These are phyloP conservation scores for Resseliella maxima DNA, from an alignment of 2,888 invertebrate genomes.

Conservation along the genomic window DNA sequence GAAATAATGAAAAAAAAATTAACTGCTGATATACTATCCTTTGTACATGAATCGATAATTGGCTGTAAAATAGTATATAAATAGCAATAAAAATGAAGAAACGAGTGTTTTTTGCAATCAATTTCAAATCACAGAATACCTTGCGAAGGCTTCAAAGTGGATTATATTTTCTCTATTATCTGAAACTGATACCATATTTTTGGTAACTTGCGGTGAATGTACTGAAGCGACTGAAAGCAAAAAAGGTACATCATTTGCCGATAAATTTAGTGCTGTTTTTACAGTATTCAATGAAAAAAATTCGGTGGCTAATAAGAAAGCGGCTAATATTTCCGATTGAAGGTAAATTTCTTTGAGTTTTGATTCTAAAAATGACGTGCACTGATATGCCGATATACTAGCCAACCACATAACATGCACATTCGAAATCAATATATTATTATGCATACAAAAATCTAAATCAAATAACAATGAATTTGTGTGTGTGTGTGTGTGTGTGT, in stretches of 20 bases:
- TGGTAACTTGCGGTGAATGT: constrained; percentile 84
- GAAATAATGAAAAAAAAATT: background rate
- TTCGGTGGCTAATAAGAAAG: constrained; percentile 79
- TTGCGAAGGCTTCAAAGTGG: no score
- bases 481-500: no score
- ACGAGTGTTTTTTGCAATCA: background rate
- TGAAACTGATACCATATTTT: constrained; percentile 83
- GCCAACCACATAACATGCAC: constrained; percentile 81
- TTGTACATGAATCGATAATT: constrained; percentile 96
- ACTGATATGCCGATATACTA: constrained; percentile 72
- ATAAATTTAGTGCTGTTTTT: constrained; percentile 79
- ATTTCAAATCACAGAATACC: background rate
- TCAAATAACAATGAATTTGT: background rate
- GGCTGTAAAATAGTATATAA: constrained; percentile 88
- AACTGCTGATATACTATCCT: constrained; percentile 91
- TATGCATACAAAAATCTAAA: background rate
- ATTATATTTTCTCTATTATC: constrained; percentile 66
- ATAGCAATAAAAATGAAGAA: background rate
- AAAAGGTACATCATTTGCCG: constrained; percentile 87
- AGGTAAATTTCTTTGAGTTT: constrained; percentile 87
- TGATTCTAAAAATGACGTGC: constrained; percentile 81
- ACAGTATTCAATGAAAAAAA: constrained; percentile 80
- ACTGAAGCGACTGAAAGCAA: constrained; percentile 87
- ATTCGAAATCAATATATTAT: background rate
- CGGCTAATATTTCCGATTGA: constrained; percentile 83